These are phyloP conservation scores for Trichechus manatus DNA, from an alignment of 2,113 vertebrate species.

Conservation along the genomic window DNA sequence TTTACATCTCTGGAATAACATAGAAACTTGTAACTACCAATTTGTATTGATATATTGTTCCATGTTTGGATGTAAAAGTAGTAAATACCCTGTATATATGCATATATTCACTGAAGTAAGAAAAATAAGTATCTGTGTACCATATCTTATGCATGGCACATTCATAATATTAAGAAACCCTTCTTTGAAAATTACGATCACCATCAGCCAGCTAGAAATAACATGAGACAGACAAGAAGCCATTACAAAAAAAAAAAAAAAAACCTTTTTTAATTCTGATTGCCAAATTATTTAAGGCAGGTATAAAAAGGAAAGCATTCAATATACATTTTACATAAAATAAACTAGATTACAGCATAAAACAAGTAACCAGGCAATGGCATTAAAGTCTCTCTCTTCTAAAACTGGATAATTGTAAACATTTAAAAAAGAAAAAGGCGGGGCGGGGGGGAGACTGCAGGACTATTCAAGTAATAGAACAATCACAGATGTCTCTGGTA, in stretches of 20 bases:
- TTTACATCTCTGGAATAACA: neutral
- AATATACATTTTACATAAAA: constrained; percentile 94
- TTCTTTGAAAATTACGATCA: constrained; percentile 2
- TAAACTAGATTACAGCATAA: constrained; percentile 95
- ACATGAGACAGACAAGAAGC: constrained; percentile 82
- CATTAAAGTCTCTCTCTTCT: constrained; percentile 93
- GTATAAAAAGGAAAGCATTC: constrained; percentile 99
- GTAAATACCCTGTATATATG: neutral
- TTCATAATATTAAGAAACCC: neutral
- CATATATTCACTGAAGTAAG: neutral
- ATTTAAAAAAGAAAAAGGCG: constrained; percentile 87
- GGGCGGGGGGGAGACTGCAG: constrained; percentile 87
- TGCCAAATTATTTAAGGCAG: constrained; percentile 99
- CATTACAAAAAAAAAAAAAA: constrained; percentile 92
- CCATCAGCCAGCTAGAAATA: constrained; percentile 71
- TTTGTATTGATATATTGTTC: neutral
- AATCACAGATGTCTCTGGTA: constrained; percentile 94
- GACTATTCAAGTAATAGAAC: constrained; percentile 99
- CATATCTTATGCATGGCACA: neutral
- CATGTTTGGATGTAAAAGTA: neutral
- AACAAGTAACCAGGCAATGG: constrained; percentile 95
- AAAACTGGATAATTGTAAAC: constrained; percentile 97
- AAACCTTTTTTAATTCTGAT: constrained; percentile 96
- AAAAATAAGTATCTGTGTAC: neutral
- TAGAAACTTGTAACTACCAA: neutral